phyloP scores from a whole-genome alignment of 1,140 invertebrate species.

The Lycorma delicatula region DNA sequence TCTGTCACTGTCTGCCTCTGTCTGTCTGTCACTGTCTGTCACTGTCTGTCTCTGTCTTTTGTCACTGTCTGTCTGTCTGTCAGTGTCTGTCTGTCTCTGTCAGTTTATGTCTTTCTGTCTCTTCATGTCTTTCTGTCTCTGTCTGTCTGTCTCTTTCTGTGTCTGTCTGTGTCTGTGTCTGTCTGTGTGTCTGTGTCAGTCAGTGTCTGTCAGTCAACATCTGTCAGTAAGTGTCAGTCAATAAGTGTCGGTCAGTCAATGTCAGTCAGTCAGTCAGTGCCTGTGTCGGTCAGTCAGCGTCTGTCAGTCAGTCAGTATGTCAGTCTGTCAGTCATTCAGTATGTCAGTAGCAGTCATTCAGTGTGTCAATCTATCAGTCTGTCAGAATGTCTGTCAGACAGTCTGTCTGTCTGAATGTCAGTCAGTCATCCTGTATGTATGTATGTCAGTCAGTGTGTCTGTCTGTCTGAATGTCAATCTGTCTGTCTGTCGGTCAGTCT shows the following conservation, averaged over 20 bases:
- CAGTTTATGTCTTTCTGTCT: constrained; percentile 17
- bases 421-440: constrained; percentile 22
- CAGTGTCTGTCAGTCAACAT: constrained; percentile 20
- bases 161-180: constrained; percentile 15
- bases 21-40: constrained; percentile 20
- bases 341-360: constrained; percentile 20
- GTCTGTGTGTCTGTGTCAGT: constrained; percentile 20
- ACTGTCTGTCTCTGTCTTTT: neutral
- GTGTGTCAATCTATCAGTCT: too few species aligned
- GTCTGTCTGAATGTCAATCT: constrained; percentile 20
- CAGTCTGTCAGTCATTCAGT: constrained; percentile 18
- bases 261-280: neutral
- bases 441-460: constrained; percentile 20
- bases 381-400: constrained; percentile 19
- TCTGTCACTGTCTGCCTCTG: neutral
- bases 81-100: constrained; percentile 8
- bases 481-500: constrained; percentile 20
- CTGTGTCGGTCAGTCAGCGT: constrained; percentile 18
- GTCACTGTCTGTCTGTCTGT: constrained; percentile 11
- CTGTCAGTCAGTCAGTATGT: constrained; percentile 6
- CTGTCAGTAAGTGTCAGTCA: too few species aligned
- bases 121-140: constrained; percentile 10
- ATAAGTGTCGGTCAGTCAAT: constrained; percentile 15
- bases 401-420: constrained; percentile 20
- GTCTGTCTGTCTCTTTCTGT: constrained; percentile 22